A percentile compares a stretch with the other conserved stretches of the same genome.
These are phyloP conservation scores for Cynocephalus volans DNA, from an alignment of 2,113 vertebrate genomes.

Conservation along the genomic window DNA sequence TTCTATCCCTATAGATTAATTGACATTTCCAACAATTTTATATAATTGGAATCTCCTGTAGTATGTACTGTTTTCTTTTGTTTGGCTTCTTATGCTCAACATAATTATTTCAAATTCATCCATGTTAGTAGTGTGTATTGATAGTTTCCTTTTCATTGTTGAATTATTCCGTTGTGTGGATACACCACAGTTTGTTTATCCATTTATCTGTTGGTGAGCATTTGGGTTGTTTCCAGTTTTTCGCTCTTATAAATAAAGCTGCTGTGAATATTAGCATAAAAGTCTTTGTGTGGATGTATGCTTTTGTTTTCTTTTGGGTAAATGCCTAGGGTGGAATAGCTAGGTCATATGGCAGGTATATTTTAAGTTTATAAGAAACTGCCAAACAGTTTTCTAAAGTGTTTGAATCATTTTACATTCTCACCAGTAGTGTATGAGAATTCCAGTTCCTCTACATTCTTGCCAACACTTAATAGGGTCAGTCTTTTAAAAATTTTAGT, in stretches of 20 bases:
- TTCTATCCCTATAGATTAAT: not conserved
- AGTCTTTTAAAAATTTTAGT: not conserved
- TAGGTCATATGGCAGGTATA: not conserved
- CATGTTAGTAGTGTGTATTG: not conserved
- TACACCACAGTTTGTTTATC: not conserved
- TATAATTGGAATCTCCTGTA: not conserved
- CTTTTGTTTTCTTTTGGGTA: slow-evolving; percentile 58
- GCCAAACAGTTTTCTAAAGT: not conserved
- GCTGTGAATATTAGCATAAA: not conserved
- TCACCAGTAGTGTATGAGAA: not conserved
- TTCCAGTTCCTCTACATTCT: not conserved
- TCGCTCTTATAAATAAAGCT: not conserved
- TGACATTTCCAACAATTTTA: not conserved
- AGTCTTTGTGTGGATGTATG: not conserved
- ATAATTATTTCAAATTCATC: slow-evolving; percentile 35
- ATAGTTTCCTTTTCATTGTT: slow-evolving; percentile 26
- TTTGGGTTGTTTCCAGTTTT: not conserved
- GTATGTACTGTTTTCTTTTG: not conserved
- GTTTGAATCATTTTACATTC: not conserved
- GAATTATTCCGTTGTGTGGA: not conserved
- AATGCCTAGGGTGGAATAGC: not conserved
- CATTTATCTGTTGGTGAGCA: not conserved
- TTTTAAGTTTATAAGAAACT: not conserved
- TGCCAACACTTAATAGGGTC: not conserved
- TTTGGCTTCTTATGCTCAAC: not conserved